A percentile compares a stretch with the other conserved stretches of the same genome.
These are phyloP conservation scores for Melanostigma gelatinosum DNA, from an alignment of 2,113 vertebrate genomes.

Conservation along the genomic window DNA sequence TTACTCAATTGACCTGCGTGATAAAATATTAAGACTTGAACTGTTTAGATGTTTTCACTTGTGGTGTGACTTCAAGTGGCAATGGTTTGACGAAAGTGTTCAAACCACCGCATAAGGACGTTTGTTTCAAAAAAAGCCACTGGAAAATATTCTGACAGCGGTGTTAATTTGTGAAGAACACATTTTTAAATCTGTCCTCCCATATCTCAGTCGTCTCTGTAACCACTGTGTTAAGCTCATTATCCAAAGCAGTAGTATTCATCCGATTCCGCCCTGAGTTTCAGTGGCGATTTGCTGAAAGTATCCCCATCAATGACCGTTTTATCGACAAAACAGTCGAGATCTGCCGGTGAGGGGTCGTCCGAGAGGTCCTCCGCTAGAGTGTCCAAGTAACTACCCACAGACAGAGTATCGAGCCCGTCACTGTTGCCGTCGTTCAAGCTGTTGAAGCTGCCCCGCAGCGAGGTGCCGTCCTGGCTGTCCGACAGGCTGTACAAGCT, in stretches of 20 bases:
- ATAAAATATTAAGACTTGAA: constrained; percentile 40
- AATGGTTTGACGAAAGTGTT: constrained; percentile 26
- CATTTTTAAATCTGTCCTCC: constrained; percentile 23
- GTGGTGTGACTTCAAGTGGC: constrained; percentile 27
- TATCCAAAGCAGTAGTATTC: constrained; percentile 97
- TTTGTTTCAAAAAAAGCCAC: constrained; percentile 27
- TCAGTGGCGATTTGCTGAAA: constrained; percentile 79
- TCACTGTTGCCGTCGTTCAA: constrained; percentile 88
- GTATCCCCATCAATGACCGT: constrained; percentile 82
- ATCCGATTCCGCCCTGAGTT: constrained; percentile 87
- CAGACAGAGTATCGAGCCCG: constrained; percentile 90
- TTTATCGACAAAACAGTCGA: constrained; percentile 88
- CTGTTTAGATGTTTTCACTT: constrained; percentile 14
- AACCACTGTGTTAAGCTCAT: constrained; percentile 11
- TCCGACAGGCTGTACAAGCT: constrained; percentile 94
- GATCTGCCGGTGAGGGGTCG: constrained; percentile 87
- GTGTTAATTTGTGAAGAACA: constrained; percentile 15
- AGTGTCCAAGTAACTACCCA: constrained; percentile 97
- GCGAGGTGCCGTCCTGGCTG: constrained; percentile 88
- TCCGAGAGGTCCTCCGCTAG: constrained; percentile 90
- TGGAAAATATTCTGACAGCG: background rate
- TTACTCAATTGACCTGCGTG: background rate
- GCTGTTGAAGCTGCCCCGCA: constrained; percentile 88
- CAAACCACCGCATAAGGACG: constrained; percentile 6
- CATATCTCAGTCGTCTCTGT: constrained; percentile 42